Evolutionary conservation across 2,888 invertebrate species (phyloP).

Genomic region (Lomographa bimaculata): DNA sequence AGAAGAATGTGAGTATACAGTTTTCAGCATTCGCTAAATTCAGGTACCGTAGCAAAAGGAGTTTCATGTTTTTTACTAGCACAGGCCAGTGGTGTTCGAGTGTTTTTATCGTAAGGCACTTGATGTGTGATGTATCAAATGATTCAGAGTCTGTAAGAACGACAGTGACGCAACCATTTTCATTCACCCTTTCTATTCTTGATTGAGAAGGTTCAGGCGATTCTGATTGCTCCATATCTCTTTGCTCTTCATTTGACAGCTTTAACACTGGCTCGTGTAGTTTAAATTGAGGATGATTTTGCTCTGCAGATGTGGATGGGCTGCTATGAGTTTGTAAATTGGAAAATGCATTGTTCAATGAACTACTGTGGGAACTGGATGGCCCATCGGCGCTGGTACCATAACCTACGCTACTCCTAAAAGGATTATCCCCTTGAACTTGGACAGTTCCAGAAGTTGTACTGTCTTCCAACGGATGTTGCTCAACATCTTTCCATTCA

Average conservation of each 20-base stretch:
- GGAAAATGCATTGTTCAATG: slow-evolving; percentile 73
- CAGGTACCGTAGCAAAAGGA: slow-evolving; percentile 82
- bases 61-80: slow-evolving; percentile 88
- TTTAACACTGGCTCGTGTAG: slow-evolving; percentile 72
- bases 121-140: slow-evolving; percentile 93
- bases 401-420: slow-evolving; percentile 65
- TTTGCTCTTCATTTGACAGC: slow-evolving; percentile 53
- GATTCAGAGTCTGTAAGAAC: slow-evolving; percentile 91
- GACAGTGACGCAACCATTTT: slow-evolving; percentile 83
- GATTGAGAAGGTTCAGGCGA: slow-evolving; percentile 61
- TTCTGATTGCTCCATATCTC: slow-evolving; percentile 50
- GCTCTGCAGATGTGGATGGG: slow-evolving; percentile 63
- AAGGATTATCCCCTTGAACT: slow-evolving; percentile 75
- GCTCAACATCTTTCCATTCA: slow-evolving; percentile 93
- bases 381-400: slow-evolving; percentile 51
- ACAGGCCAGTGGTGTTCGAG: slow-evolving; percentile 93
- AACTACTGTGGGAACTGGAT: slow-evolving; percentile 60
- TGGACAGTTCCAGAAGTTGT: slow-evolving; percentile 61
- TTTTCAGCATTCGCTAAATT: slow-evolving; percentile 85
- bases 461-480: slow-evolving; percentile 91
- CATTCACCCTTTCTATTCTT: slow-evolving; percentile 71
- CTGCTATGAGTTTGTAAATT: slow-evolving; percentile 70
- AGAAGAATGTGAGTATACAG: slow-evolving; percentile 91
- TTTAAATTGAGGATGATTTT: slow-evolving; percentile 56
- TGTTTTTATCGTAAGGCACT: slow-evolving; percentile 93